A percentile compares a stretch with the other conserved stretches of the same genome.
Evolutionary conservation across 2,888 invertebrate species (phyloP).

Genomic region (Pyralis farinalis): DNA sequence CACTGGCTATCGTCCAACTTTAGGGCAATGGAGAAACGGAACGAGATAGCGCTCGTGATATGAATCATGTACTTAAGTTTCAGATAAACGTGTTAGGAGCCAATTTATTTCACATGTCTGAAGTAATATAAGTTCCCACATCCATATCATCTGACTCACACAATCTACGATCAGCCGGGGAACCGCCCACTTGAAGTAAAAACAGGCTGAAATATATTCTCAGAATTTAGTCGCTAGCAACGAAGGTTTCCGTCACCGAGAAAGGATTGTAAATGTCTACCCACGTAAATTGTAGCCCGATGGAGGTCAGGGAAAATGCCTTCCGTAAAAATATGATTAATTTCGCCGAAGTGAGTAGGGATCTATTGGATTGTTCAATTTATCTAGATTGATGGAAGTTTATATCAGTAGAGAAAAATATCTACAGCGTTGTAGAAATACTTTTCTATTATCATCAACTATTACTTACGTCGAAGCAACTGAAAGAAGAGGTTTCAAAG

Average conservation of each 20-base stretch:
- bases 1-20: conserved; percentile 65
- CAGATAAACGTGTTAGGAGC: conserved; percentile 48
- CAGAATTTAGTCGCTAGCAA: conserved; percentile 39
- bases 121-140: conserved; percentile 62
- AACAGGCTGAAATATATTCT: conserved; percentile 52
- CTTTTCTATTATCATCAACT: too few relatives aligned
- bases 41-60: conserved; percentile 51
- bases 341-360: conserved; percentile 1
- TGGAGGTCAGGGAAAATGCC: conserved; percentile 32
- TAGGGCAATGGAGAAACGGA: conserved; percentile 42
- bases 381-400: conserved; percentile 4
- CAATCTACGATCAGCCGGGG: conserved; percentile 55
- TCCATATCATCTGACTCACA: conserved; percentile 64
- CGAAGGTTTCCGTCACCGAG: conserved; percentile 33
- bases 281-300: conserved; percentile 40
- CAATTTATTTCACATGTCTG: conserved; percentile 36
- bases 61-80: conserved; percentile 46
- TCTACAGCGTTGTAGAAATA: too few relatives aligned
- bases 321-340: conserved; percentile 22
- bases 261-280: conserved; percentile 43
- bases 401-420: too few relatives aligned
- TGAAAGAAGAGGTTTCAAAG: too few relatives aligned
- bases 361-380: not conserved
- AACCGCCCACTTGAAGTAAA: conserved; percentile 63
- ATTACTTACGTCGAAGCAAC: too few relatives aligned